These are phyloP conservation scores for Anastrepha ludens DNA, from an alignment of 1,140 invertebrate species.

Conservation along the genomic window DNA sequence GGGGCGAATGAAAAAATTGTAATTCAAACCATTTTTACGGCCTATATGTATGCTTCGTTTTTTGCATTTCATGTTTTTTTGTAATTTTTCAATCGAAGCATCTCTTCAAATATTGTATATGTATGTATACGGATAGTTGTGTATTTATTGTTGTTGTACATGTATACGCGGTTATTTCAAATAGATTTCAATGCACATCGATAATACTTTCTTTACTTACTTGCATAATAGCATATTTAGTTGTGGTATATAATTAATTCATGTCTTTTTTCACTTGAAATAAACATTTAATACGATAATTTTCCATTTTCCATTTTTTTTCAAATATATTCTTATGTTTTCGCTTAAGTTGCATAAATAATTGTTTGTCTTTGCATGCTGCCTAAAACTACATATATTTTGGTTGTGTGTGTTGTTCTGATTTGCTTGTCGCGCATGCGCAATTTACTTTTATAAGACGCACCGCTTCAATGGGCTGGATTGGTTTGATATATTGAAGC, in stretches of 20 bases:
- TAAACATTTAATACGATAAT: slow-evolving; percentile 1
- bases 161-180: slow-evolving; percentile 48
- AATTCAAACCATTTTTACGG: too few species aligned
- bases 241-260: slow-evolving; percentile 19
- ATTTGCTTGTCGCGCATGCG: background rate
- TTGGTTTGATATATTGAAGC: slow-evolving; percentile 16
- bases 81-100: too few species aligned
- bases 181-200: background rate
- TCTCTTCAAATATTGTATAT: too few species aligned
- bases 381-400: background rate
- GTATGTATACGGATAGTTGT: too few species aligned
- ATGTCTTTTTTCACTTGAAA: background rate
- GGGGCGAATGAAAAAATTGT: too few species aligned
- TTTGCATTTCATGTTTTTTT: too few species aligned
- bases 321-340: background rate
- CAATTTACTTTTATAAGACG: slow-evolving; percentile 27
- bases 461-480: slow-evolving; percentile 30
- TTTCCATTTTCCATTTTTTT: too few species aligned
- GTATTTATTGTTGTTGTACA: background rate
- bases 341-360: slow-evolving; percentile 25
- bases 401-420: background rate
- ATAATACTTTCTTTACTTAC: background rate
- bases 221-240: background rate
- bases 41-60: too few species aligned
- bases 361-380: slow-evolving; percentile 13